Conservation (phyloP, 2,888 invertebrate genomes). For the Cephus pygmeus region DNA sequence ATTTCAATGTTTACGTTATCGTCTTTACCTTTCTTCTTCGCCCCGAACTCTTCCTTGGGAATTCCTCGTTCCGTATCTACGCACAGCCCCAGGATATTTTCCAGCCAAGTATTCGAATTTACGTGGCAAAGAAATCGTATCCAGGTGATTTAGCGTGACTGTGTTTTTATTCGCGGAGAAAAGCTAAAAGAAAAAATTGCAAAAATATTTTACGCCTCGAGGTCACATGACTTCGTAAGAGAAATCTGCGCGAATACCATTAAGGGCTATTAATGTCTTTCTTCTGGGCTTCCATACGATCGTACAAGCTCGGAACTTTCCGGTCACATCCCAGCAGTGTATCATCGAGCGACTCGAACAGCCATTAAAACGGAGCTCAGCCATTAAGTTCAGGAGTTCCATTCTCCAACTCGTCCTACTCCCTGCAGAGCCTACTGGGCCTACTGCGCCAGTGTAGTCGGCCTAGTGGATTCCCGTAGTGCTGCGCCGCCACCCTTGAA, state of each 20-base stretch:
- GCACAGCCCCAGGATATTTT: neutral
- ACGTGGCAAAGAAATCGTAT: neutral
- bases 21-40: neutral
- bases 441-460: neutral
- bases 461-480: neutral
- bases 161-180: neutral
- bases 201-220: neutral
- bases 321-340: slow-evolving; percentile 16
- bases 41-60: neutral
- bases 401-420: slow-evolving; percentile 1
- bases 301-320: slow-evolving; percentile 6
- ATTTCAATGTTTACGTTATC: slow-evolving; percentile 13
- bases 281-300: neutral
- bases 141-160: neutral
- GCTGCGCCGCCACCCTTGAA: neutral
- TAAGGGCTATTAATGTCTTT: neutral
- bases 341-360: slow-evolving; percentile 24
- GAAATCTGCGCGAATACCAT: neutral
- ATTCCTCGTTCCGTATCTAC: neutral
- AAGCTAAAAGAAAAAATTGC: too few species aligned
- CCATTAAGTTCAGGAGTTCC: slow-evolving; percentile 30
- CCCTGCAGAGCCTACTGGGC: neutral
- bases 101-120: neutral
- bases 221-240: neutral
- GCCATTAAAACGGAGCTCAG: slow-evolving; percentile 39